Conservation (phyloP, 2,113 vertebrate species). For the Macquaria australasica region DNA sequence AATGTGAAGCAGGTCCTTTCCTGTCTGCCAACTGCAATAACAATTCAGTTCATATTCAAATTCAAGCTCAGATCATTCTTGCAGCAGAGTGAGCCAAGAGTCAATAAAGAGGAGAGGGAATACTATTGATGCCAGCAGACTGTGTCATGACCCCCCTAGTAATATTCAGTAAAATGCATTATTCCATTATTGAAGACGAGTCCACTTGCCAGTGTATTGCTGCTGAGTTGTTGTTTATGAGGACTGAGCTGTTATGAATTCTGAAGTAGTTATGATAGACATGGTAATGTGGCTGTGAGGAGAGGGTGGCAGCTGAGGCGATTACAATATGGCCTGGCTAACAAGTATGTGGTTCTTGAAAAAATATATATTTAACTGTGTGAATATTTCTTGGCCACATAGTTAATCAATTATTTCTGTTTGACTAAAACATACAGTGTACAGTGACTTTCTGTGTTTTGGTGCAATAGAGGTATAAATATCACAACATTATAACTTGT, state of each 20-base stretch:
- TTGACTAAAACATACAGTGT: neutral
- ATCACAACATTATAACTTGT: neutral
- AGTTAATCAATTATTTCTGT: neutral
- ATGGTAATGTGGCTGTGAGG: constrained; percentile 23
- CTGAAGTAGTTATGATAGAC: constrained; percentile 13
- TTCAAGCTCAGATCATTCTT: neutral
- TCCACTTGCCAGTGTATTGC: neutral
- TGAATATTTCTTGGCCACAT: neutral
- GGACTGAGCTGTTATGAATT: constrained; percentile 40
- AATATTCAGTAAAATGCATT: constrained; percentile 46
- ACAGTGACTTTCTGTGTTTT: neutral
- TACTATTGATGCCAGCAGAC: constrained; percentile 30
- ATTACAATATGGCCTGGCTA: constrained; percentile 2
- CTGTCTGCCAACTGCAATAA: constrained; percentile 24
- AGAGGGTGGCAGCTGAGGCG: neutral
- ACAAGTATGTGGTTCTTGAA: neutral
- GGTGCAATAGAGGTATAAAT: neutral
- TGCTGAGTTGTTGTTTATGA: constrained; percentile 32
- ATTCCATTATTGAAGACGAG: constrained; percentile 44
- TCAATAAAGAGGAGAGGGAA: constrained; percentile 1
- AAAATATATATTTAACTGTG: neutral
- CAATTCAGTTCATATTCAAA: constrained; percentile 29
- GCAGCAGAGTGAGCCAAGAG: constrained; percentile 5
- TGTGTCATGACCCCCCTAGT: constrained; percentile 10
- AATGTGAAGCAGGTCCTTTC: neutral